Evolutionary conservation across 2,888 invertebrate genomes (phyloP).

Genomic region (Pecten maximus): DNA sequence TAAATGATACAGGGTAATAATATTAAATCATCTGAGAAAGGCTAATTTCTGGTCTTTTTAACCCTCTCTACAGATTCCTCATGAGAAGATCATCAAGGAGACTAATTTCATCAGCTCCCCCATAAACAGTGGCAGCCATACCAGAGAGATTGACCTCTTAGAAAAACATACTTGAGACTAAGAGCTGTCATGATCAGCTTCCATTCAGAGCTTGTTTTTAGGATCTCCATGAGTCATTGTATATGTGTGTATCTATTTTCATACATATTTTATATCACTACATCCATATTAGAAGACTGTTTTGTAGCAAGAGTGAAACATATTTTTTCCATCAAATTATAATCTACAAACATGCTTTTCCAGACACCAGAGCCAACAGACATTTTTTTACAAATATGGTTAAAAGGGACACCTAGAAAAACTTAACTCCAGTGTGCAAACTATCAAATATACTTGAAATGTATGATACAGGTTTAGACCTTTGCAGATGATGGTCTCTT

Average conservation of each 20-base stretch:
- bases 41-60: background rate
- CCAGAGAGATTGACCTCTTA: conserved; percentile 9
- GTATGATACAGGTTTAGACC: too few relatives aligned
- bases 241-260: background rate
- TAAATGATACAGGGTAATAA: background rate
- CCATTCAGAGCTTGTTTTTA: background rate
- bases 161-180: conserved; percentile 17
- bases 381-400: too few relatives aligned
- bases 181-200: background rate
- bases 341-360: background rate
- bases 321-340: background rate
- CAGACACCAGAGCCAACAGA: too few relatives aligned
- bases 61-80: conserved; percentile 7
- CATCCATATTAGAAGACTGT: background rate
- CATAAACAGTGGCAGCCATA: background rate
- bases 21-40: background rate
- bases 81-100: background rate
- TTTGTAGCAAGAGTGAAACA: background rate
- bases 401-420: too few relatives aligned
- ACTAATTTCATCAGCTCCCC: background rate
- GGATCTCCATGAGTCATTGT: background rate
- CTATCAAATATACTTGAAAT: too few relatives aligned
- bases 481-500: too few relatives aligned
- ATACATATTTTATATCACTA: background rate
- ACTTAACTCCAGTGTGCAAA: too few relatives aligned